These are phyloP conservation scores for Phocoena phocoena DNA, from an alignment of 2,113 vertebrate genomes.

Conservation along the genomic window DNA sequence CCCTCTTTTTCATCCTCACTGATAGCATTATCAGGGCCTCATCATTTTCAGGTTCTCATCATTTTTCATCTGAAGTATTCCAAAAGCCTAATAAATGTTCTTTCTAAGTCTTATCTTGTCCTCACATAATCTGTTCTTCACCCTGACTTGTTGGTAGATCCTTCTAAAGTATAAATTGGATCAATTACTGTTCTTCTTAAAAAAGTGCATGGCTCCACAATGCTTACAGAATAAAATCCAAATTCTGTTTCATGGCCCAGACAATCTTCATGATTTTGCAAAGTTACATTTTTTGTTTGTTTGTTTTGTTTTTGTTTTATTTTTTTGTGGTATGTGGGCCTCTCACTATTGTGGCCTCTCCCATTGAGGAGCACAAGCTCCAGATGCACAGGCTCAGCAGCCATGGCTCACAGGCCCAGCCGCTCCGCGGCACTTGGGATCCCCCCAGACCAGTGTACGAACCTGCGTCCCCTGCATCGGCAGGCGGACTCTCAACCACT, in stretches of 20 bases:
- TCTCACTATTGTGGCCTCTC: no score
- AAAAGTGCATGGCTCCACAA: background rate
- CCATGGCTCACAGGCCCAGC: no score
- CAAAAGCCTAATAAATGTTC: background rate
- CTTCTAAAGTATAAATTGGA: constrained; percentile 23
- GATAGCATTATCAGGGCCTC: background rate
- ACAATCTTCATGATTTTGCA: background rate
- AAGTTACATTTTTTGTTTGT: background rate
- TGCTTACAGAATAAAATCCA: background rate
- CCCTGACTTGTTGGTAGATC: background rate
- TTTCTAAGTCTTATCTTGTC: background rate
- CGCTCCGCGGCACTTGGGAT: no score
- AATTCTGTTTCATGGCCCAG: background rate
- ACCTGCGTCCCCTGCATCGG: no score
- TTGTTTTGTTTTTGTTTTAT: no score
- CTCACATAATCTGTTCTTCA: background rate
- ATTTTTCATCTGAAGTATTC: constrained; percentile 43
- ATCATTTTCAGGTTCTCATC: background rate
- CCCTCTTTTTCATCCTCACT: background rate
- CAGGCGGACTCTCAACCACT: no score
- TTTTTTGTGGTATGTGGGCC: no score
- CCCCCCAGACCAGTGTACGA: no score
- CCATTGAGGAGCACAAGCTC: no score
- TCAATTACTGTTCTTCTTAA: constrained; percentile 19
- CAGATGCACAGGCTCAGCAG: no score